These are phyloP conservation scores for Platalea minor DNA, from an alignment of 2,797 vertebrate species.

Conservation along the genomic window DNA sequence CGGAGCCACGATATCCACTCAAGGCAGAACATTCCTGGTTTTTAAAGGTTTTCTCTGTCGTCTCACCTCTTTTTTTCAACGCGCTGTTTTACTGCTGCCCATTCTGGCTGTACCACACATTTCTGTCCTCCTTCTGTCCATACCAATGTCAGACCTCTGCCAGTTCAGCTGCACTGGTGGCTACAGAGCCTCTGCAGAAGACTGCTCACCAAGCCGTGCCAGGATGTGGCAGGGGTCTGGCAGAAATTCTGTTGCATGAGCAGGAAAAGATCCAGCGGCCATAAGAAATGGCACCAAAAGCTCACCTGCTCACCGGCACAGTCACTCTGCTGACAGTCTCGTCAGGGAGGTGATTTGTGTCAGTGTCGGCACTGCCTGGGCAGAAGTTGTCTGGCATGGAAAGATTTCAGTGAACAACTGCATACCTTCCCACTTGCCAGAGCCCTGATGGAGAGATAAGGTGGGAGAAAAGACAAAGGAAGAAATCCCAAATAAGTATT, in stretches of 20 bases:
- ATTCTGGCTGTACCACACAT: background rate
- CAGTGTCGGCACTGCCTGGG: background rate
- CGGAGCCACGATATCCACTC: background rate
- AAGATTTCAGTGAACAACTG: background rate
- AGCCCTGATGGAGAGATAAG: background rate
- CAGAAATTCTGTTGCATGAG: background rate
- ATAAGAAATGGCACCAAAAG: background rate
- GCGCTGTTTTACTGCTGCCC: background rate
- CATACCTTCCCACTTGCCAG: background rate
- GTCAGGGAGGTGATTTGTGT: background rate
- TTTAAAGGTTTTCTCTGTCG: background rate
- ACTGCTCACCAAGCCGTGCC: background rate
- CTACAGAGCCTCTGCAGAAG: background rate
- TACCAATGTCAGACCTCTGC: background rate
- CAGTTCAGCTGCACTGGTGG: background rate
- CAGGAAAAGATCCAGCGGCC: background rate
- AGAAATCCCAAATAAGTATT: background rate
- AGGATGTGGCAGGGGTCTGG: background rate
- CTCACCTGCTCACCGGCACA: background rate
- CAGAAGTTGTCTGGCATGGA: background rate
- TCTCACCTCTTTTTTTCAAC: background rate
- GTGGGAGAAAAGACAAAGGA: background rate
- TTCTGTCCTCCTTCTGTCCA: background rate
- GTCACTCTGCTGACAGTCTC: background rate
- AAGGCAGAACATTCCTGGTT: background rate